Base-by-base conservation (phyloP, 2,113 vertebrate genomes). In the Anolis sagrei region DNA sequence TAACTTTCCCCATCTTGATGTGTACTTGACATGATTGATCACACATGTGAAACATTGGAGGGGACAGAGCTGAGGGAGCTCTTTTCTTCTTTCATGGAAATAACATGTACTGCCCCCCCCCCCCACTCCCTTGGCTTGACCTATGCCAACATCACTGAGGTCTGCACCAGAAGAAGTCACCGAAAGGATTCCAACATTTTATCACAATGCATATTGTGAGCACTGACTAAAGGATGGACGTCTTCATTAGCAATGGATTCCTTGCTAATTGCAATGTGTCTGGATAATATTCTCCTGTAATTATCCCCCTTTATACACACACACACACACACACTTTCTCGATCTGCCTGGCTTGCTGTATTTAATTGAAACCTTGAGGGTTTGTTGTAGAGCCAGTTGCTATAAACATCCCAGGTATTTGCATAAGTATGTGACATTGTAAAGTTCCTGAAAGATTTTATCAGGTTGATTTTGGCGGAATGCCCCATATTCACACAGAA, bases 361-460 rank as follows among this genome's bases (percentile, higher is more conserved):
- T 75, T 93, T 93, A 79, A 93, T 83, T 93, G 95, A 90, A 94
- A 95, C 93, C 95, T 77, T 61, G 85, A 95, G 94, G 96, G 39
- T 93, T 83, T 99, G 98, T 99, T 99, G 95, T 98, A 97, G 96
- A 92, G 89, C 94, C 94, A 89, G 98, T 99, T 99, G 98, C 99
- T 99, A 99, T 98, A 98, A 99, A 99, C 99, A 99, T 74, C 16
- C 90, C 74, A 95, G 87, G 76, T 36, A 97, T 98, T 97, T 97
- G 96, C 97, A 97, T 97, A 97, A 96, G 95, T 95, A 97, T 97
- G 97, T 96, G 96, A 97, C 97, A 96, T 94, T 96, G 96, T 97
- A 97, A 97, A 96, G 97, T 98, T 98, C 97, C 97, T 97, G 96
- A 93, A 92, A 97, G 97, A 99, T 99, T 94, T 96, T 98, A 99